phyloP scores from a whole-genome alignment of 1,140 invertebrate species.

The Trypoxylus dichotomus region DNA sequence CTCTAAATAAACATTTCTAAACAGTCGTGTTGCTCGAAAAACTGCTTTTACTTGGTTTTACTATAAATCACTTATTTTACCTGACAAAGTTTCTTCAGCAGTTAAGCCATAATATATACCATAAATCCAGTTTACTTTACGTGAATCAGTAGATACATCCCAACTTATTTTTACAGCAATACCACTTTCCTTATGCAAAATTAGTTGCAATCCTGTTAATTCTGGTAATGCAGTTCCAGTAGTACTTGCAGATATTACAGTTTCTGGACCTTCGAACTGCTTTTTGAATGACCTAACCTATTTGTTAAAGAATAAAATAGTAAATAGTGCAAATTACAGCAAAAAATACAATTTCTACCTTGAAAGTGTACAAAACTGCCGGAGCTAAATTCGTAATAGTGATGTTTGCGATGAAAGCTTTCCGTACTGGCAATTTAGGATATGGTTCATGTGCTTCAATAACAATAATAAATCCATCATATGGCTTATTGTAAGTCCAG shows the following conservation, averaged over 20 bases:
- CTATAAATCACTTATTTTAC: conserved; percentile 45
- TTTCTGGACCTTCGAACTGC: conserved; percentile 60
- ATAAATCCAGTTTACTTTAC: conserved; percentile 63
- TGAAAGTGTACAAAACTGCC: conserved; percentile 54
- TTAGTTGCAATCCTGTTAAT: conserved; percentile 56
- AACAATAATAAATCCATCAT: conserved; percentile 65
- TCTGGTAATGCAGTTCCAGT: conserved; percentile 60
- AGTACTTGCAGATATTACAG: conserved; percentile 57
- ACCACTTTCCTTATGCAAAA: conserved; percentile 59
- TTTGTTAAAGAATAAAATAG: neutral
- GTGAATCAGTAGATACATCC: conserved; percentile 59
- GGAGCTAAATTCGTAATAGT: conserved; percentile 61
- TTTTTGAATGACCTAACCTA: conserved; percentile 65
- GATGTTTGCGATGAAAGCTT: conserved; percentile 53
- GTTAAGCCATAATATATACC: conserved; percentile 65
- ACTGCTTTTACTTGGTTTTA: neutral
- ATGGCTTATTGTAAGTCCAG: conserved; percentile 63
- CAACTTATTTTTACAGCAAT: conserved; percentile 68
- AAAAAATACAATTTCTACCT: conserved; percentile 40
- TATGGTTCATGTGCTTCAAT: conserved; percentile 55
- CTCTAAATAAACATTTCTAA: too few species aligned
- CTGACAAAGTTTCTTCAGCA: conserved; percentile 56
- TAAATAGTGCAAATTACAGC: too few species aligned
- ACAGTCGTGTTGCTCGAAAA: too few species aligned
- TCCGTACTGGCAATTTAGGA: conserved; percentile 52